Evolutionary conservation across 2,113 vertebrate genomes (phyloP), one percentile per base, ranked within the genome.

Genomic region (Laticauda laticaudata): DNA sequence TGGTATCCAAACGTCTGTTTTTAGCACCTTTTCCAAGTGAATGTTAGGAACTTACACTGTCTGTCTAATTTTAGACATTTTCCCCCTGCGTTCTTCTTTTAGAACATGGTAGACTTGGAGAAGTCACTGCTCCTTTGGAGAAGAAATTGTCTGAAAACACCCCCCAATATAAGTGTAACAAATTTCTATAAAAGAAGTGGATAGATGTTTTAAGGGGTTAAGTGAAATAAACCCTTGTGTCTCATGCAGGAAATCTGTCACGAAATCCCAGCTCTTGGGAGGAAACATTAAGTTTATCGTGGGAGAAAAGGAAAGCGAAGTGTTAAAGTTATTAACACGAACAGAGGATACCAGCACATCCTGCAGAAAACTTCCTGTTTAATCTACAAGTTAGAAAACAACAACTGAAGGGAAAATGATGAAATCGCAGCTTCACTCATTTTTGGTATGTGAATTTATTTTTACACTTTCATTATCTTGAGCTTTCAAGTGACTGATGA

Each of bases 291-390:
- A 87, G n/a, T 75, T 87, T 93, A 90, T 88, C 90, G 94, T 97
- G 98, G 97, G 97, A 97, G 97, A 97, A 93, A 94, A 98, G 97
- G 97, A 86, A 96, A 97, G 97, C 91, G 88, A 95, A 97, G 98
- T 18, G 96, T 97, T 97, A 96, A 96, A 88, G 92, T 88, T 61
- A 5, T 94, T 94, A 92, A 96, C 94, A 93, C 92, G 90, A 95
- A 96, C 96, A 97, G 96, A 97, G 98, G 97, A 97, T 97, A 97
- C 93, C 34, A 15, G 95, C 54, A 69, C 94, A 97, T 98, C 98
- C 98, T 98, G 98, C 96, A 20, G 95, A 96, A 98, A 98, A 97
- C 98, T 98, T 98, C 98, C 98, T 97, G 97, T 98, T 97, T 94
- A 96, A 97, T 96, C 94, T 95, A 91, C 57, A 89, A 94, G 95